These are phyloP conservation scores for Balaeniceps rex DNA, from an alignment of 2,113 vertebrate genomes.

Conservation along the genomic window DNA sequence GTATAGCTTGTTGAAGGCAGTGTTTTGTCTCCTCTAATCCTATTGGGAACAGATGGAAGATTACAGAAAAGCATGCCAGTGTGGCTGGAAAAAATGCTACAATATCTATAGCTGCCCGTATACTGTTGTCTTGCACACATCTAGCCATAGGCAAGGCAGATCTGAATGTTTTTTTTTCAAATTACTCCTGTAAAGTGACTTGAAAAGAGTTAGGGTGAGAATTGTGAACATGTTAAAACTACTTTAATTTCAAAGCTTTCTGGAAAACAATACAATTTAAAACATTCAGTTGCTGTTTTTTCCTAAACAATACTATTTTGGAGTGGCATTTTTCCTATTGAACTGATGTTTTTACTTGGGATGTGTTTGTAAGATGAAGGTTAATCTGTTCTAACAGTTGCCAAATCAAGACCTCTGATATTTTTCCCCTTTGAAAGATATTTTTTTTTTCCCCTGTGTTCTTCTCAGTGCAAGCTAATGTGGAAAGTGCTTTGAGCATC, in stretches of 20 bases:
- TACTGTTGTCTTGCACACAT: neutral
- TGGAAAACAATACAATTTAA: neutral
- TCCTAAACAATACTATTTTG: neutral
- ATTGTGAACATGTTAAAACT: neutral
- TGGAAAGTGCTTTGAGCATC: neutral
- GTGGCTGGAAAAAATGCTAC: neutral
- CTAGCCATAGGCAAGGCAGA: neutral
- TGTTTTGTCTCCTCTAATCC: neutral
- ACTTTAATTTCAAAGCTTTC: conserved; percentile 7
- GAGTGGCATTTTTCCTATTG: neutral
- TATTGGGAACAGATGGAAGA: neutral
- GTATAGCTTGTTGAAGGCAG: neutral
- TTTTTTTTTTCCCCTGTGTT: neutral
- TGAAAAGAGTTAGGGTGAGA: neutral
- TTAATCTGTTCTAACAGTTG: neutral
- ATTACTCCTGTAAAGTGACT: neutral
- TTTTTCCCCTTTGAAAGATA: neutral
- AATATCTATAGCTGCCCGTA: neutral
- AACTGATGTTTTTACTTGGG: neutral
- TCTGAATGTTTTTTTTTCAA: neutral
- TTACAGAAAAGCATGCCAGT: neutral
- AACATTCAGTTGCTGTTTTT: neutral
- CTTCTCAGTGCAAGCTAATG: neutral
- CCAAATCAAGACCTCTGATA: neutral
- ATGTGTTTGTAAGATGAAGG: neutral